A percentile compares a stretch with the other conserved stretches of the same genome.
Evolutionary conservation across 2,113 vertebrate species (phyloP).

Genomic region (Pipra filicauda): DNA sequence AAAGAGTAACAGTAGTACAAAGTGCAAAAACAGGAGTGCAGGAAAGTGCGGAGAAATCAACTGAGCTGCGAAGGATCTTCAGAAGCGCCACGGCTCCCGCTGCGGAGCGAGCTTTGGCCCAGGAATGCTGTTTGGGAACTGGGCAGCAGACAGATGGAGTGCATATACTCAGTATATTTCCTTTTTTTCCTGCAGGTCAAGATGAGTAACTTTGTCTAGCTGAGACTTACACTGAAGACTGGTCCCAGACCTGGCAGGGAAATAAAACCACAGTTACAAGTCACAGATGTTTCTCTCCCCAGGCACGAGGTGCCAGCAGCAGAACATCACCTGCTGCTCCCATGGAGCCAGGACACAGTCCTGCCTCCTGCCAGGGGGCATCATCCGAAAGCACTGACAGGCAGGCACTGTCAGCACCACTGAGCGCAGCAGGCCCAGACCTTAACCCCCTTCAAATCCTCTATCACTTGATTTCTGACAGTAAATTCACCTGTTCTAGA

Average conservation of each 20-base stretch:
- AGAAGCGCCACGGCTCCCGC: not conserved
- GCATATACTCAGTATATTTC: slow-evolving; percentile 60
- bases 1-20: slow-evolving; percentile 73
- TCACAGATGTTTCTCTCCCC: not conserved
- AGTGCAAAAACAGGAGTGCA: slow-evolving; percentile 73
- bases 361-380: not conserved
- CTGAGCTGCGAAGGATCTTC: slow-evolving; percentile 44
- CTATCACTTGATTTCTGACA: not conserved
- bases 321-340: not conserved
- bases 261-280: not conserved
- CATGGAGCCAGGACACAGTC: not conserved
- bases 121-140: not conserved
- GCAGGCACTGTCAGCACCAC: not conserved
- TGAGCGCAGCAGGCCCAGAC: not conserved
- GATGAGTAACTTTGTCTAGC: slow-evolving; percentile 61
- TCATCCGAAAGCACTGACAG: not conserved
- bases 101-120: slow-evolving; percentile 30
- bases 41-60: slow-evolving; percentile 67
- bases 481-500: not conserved
- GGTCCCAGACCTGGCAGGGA: slow-evolving; percentile 81
- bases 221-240: slow-evolving; percentile 93
- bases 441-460: not conserved
- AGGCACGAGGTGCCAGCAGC: not conserved
- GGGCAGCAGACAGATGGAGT: slow-evolving; percentile 35
- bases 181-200: slow-evolving; percentile 73